phyloP scores from a whole-genome alignment of 2,113 vertebrate species.

The Gulo gulo region DNA sequence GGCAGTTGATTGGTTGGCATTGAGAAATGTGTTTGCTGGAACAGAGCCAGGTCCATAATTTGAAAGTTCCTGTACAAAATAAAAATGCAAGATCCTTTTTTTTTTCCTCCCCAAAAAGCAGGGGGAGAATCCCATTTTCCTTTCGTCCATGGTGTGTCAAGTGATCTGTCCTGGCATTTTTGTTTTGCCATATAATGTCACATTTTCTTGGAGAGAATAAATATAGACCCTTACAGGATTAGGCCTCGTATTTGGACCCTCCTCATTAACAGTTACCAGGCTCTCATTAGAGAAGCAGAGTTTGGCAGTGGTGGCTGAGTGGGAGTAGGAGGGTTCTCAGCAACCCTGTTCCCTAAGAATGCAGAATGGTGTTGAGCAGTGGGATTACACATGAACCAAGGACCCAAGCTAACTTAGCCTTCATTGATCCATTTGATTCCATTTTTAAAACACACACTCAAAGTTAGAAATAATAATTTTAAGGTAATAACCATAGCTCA shows the following conservation, averaged over 20 bases:
- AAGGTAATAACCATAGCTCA: not conserved
- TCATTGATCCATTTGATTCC: not conserved
- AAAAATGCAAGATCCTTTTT: not conserved
- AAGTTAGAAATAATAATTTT: not conserved
- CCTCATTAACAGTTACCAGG: too few species aligned
- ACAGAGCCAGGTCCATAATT: not conserved
- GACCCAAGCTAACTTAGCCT: not conserved
- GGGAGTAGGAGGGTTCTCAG: not conserved
- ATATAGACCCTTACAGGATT: not conserved
- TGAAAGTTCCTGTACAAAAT: not conserved
- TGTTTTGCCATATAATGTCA: not conserved
- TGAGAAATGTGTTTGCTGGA: not conserved
- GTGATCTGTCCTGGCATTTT: not conserved
- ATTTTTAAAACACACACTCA: not conserved
- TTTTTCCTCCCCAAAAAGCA: not conserved
- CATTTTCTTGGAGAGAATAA: not conserved
- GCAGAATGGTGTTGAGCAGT: not conserved
- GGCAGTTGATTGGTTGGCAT: not conserved
- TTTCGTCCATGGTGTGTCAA: not conserved
- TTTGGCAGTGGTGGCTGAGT: not conserved
- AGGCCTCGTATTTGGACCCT: not conserved
- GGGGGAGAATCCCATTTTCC: fast-evolving
- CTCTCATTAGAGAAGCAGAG: not conserved
- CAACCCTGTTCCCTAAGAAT: not conserved
- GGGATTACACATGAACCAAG: not conserved